Evolutionary conservation across 2,888 invertebrate genomes (phyloP).

Genomic region (Acrobasis consociella): DNA sequence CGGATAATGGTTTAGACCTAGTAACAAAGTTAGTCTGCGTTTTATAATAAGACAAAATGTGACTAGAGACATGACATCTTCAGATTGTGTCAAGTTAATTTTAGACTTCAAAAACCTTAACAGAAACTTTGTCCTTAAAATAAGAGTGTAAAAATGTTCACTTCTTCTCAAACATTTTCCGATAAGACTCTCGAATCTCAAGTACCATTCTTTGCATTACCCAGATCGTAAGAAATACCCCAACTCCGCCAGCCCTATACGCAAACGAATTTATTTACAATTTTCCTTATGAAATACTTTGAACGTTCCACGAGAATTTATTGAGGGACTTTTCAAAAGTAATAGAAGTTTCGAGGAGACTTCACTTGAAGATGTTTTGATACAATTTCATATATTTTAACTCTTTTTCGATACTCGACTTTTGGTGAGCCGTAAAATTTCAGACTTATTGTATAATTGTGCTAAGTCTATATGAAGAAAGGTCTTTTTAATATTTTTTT

Average conservation of each 20-base stretch:
- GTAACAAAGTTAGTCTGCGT: too few species aligned
- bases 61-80: too few species aligned
- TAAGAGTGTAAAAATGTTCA: background rate
- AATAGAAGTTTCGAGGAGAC: conserved; percentile 53
- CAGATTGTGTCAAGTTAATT: too few species aligned
- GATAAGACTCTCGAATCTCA: background rate
- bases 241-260: conserved; percentile 40
- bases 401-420: conserved; percentile 32
- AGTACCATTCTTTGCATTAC: background rate
- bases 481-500: background rate
- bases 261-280: conserved; percentile 57
- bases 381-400: conserved; percentile 34
- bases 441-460: background rate
- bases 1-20: too few species aligned
- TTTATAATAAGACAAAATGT: too few species aligned
- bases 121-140: background rate
- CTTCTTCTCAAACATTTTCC: background rate
- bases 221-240: background rate
- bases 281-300: conserved; percentile 71
- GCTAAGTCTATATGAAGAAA: background rate
- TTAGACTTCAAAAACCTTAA: background rate
- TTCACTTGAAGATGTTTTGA: conserved; percentile 35
- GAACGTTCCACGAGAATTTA: conserved; percentile 62
- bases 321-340: conserved; percentile 58
- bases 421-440: background rate